Evolutionary conservation across 92 coral and sea anemone genomes (phyloP), one percentile per base, ranked within the genome.

Genomic region (Siderastrea radians): DNA sequence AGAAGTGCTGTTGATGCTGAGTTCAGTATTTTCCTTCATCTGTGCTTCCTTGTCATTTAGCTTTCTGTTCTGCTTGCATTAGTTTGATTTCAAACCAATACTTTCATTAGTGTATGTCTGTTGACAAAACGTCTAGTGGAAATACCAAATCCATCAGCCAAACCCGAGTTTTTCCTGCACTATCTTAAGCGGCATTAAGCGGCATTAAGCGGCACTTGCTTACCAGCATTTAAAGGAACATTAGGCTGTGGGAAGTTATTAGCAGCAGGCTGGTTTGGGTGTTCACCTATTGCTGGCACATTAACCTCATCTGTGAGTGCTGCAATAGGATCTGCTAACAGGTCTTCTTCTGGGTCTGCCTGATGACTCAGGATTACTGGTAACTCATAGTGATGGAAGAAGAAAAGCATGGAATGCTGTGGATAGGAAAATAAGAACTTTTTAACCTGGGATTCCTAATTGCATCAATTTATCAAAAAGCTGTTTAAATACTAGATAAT

Each of bases 351-450:
- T 1, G 96, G 98, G 64, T 92, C 97, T 48, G 93, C 78, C 61
- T 92, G 98, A 57, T 91, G 98, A 65, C 86, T 94, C 15, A 95
- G 91, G 71, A 97, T 97, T 16, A 90, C 98, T 67, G 99, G 99
- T 14, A 97, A 95, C 91, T 97, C 99, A 72, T 97, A 97, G 76
- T 94, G 98, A 78, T 97, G 99, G 89, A 97, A 95, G 89, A 97
- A 97, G 74, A 92, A 94, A 83, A 97, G 72, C 99, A 97, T 97
- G 79, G 99, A 97, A 81, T 97, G 99, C 99, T 97, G 92, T 17
- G 87, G 81, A 52, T 72, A 64, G 65, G 75, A 47, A 54, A 67
- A 5, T 26, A 26, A 26, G 38, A 26, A 26, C 38, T 26, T 26
- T 26, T 26, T 26, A 26, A 26, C 38, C 38, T 26, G 38, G 38